phyloP scores from a whole-genome alignment of 2,888 invertebrate genomes.

The Dynastes hyllus region DNA sequence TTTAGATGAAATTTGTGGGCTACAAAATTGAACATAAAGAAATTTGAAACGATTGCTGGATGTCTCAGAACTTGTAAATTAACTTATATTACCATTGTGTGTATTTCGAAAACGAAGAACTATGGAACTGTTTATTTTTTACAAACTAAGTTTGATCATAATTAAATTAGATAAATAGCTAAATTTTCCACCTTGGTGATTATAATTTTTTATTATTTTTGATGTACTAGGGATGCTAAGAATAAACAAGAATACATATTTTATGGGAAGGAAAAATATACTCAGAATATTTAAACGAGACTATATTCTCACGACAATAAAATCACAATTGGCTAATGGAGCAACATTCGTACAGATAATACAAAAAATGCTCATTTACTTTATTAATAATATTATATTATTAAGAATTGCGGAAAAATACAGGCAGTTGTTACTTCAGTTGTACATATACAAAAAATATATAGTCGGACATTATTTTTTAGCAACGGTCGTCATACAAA shows the following conservation, averaged over 20 bases:
- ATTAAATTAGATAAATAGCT: too few relatives aligned
- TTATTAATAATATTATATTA: constrained; percentile 44
- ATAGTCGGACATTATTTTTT: constrained; percentile 35
- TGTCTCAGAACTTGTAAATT: too few relatives aligned
- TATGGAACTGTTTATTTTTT: too few relatives aligned
- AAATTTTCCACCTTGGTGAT: not conserved
- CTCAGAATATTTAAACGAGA: constrained; percentile 16
- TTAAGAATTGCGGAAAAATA: constrained; percentile 49
- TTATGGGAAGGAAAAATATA: constrained; percentile 19
- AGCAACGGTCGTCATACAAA: constrained; percentile 51
- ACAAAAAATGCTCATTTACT: constrained; percentile 40
- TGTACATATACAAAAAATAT: constrained; percentile 47
- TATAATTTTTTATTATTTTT: not conserved
- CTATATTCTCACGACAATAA: constrained; percentile 32
- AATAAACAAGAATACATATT: not conserved
- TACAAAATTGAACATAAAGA: too few relatives aligned
- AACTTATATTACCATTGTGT: too few relatives aligned
- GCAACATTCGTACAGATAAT: constrained; percentile 36
- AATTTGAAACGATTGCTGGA: too few relatives aligned
- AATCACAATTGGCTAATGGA: constrained; percentile 41
- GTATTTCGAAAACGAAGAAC: too few relatives aligned
- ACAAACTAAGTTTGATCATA: too few relatives aligned
- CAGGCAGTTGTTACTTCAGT: constrained; percentile 45
- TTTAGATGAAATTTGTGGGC: too few relatives aligned
- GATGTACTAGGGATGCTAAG: not conserved